A percentile compares a stretch with the other conserved stretches of the same genome.
phyloP scores from a whole-genome alignment of 1,140 invertebrate species.

The Tribolium castaneum region DNA sequence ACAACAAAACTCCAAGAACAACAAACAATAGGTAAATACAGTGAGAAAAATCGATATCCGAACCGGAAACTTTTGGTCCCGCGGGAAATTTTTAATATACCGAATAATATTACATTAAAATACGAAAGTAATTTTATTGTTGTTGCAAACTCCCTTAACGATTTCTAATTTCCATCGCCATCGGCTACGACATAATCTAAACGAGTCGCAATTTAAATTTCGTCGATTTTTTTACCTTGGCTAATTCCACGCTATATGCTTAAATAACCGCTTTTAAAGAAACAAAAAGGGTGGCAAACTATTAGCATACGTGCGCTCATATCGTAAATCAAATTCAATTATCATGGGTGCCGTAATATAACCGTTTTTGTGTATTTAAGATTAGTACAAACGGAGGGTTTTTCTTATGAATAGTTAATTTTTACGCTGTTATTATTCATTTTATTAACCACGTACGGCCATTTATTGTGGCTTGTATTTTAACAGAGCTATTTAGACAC shows the following conservation, averaged over 20 bases:
- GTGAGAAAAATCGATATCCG: too few species aligned
- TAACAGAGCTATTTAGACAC: slow-evolving; percentile 41
- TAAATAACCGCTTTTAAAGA: slow-evolving; percentile 16
- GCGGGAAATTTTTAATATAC: too few species aligned
- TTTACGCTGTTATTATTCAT: slow-evolving; percentile 40
- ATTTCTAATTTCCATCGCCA: too few species aligned
- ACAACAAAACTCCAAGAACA: too few species aligned
- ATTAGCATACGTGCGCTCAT: slow-evolving; percentile 37
- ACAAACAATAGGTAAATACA: too few species aligned
- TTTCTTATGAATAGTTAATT: slow-evolving; percentile 43
- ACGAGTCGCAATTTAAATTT: too few species aligned
- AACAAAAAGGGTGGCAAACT: slow-evolving; percentile 26
- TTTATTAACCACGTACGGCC: slow-evolving; percentile 28
- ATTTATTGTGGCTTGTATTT: slow-evolving; percentile 44
- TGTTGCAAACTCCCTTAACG: too few species aligned
- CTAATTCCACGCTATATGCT: not conserved
- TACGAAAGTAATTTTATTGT: too few species aligned
- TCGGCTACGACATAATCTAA: too few species aligned
- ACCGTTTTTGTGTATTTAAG: slow-evolving; percentile 11
- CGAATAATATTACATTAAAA: too few species aligned
- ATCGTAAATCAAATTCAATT: slow-evolving; percentile 40
- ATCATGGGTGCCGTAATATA: slow-evolving; percentile 32
- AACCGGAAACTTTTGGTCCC: too few species aligned
- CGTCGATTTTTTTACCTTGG: too few species aligned
- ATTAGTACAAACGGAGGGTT: slow-evolving; percentile 23